phyloP scores from a whole-genome alignment of 2,888 invertebrate species.

The Corbicula japonica region DNA sequence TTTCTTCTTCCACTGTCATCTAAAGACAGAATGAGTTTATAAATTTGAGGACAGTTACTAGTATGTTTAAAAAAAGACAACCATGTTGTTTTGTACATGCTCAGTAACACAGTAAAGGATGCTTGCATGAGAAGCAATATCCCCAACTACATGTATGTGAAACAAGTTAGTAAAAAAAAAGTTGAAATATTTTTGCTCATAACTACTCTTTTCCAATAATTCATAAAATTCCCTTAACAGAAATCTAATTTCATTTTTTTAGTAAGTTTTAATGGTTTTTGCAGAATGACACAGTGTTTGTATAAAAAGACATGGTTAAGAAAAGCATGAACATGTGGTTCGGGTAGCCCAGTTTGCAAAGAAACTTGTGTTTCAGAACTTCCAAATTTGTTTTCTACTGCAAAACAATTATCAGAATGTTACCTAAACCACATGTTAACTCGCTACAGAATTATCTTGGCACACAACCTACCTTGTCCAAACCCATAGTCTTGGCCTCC shows the following conservation, averaged over 20 bases:
- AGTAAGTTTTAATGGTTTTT: slow-evolving; percentile 3
- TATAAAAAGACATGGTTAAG: neutral
- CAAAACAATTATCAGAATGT: neutral
- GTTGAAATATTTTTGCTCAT: neutral
- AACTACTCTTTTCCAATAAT: neutral
- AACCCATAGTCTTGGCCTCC: slow-evolving; percentile 33
- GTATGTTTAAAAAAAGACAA: too few species aligned
- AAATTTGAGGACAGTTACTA: too few species aligned
- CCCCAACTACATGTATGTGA: neutral
- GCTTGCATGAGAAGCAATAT: too few species aligned
- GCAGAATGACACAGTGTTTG: too few species aligned
- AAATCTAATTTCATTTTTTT: neutral
- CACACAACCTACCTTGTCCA: slow-evolving; percentile 38
- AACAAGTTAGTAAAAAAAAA: neutral
- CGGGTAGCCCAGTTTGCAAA: neutral
- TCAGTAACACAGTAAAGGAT: too few species aligned
- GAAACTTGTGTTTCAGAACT: neutral
- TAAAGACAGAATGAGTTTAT: too few species aligned
- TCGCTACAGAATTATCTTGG: neutral
- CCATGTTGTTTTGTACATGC: too few species aligned
- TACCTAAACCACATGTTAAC: neutral
- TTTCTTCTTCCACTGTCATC: too few species aligned
- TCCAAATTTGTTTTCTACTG: neutral
- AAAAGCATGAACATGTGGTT: slow-evolving; percentile 2
- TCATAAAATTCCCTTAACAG: neutral